Evolutionary conservation across 2,888 invertebrate species (phyloP), one percentile per base, ranked within the genome.

Genomic region (Eupsilia transversa): DNA sequence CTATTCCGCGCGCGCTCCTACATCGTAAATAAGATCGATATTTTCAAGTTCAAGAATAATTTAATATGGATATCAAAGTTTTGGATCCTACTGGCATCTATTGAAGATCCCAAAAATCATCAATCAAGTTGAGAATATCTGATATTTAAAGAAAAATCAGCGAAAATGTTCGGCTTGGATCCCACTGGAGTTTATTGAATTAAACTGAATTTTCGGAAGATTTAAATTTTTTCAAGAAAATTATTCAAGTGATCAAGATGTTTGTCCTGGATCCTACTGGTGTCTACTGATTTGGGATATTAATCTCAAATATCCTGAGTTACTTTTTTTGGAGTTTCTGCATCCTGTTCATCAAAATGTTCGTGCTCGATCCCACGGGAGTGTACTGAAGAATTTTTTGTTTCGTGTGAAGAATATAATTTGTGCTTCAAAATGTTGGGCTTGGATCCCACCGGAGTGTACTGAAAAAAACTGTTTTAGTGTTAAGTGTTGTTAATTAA

Each of bases 1-100:
- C 87, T 83, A 83, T 84, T 69, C 79, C 85, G 85, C 91, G 89
- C 91, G 91, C 92, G 90, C 92, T 90, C 88, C 73, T 85, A 84
- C 88, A 91, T 93, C 96, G 96, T 94, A 95, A 95, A 94, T 92
- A 95, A 96, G 92, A 95, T 96, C 96, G 96, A 95, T 93, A 89
- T 87, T 89, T 89, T 89, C 89, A 91, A 92, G 92, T 93, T 93
- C 91, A 92, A 91, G 81, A 80, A 83, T 88, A 86, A 88, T 89
- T 91, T 85, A 88, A 82, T 86, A 96, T 96, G 96, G 95, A 93
- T 86, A 92, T 94, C 92, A 95, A 95, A 87, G 94, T 95, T 93
- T 91, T 96, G 91, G 96, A 96, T 87, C 96, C 96, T 76, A 96
- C 96, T 85, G 96, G 96, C 91, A 95, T 96, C 89, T 96, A 96